Conservation (phyloP, 37 sponge, comb jelly and placozoan genomes). For the Oopsacas minuta region DNA sequence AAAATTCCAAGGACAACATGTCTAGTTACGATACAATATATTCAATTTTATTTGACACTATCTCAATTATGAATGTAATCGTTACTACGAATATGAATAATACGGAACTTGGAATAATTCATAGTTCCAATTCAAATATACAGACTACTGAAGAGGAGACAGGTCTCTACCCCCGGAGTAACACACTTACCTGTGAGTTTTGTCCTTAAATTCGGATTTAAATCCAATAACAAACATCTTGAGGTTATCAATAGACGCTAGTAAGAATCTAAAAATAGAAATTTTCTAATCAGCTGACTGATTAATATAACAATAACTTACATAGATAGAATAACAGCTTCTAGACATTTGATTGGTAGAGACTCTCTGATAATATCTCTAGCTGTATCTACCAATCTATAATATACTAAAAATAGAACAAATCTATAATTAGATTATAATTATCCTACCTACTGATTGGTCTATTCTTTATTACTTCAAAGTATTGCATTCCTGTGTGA, state of each 20-base stretch:
- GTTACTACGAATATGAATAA: too few relatives aligned
- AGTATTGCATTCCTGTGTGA: constrained; percentile 94
- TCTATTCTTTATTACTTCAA: constrained; percentile 73
- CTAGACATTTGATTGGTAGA: constrained; percentile 91
- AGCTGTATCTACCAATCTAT: constrained; percentile 77
- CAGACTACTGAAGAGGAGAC: too few relatives aligned
- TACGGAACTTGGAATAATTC: too few relatives aligned
- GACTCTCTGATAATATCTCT: constrained; percentile 80
- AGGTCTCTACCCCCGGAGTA: not conserved
- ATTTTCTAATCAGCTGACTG: not conserved
- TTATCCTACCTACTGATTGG: constrained; percentile 49
- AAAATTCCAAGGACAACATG: constrained; percentile 83
- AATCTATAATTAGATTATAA: too few relatives aligned
- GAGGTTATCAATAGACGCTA: constrained; percentile 37
- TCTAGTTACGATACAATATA: constrained; percentile 15
- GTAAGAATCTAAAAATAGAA: constrained; percentile 34
- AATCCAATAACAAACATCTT: constrained; percentile 61
- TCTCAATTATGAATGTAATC: not conserved
- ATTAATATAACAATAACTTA: constrained; percentile 25
- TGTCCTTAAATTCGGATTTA: constrained; percentile 48
- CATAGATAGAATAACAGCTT: constrained; percentile 76
- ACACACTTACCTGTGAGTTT: constrained; percentile 41
- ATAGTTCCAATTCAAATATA: too few relatives aligned
- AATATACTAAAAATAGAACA: not conserved
- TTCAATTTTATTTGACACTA: not conserved